These are phyloP conservation scores for Coptotermes formosanus DNA, from an alignment of 1,140 invertebrate genomes.

Conservation along the genomic window DNA sequence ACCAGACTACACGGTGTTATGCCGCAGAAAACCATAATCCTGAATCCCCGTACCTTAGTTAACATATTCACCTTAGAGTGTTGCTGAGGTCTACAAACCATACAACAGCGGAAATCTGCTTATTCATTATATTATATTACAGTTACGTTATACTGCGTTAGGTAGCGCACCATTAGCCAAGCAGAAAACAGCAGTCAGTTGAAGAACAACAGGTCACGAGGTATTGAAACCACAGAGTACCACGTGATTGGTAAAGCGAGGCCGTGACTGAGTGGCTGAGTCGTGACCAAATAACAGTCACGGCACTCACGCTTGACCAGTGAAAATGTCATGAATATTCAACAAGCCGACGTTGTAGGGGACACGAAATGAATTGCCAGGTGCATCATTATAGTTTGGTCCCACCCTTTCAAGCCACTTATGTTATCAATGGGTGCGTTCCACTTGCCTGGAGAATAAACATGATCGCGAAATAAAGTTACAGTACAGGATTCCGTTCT, in stretches of 20 bases:
- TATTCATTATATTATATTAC: neutral
- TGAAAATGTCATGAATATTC: slow-evolving; percentile 4
- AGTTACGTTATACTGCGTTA: neutral
- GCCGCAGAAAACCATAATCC: too few species aligned
- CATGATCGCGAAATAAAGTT: too few species aligned
- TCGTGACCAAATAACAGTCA: neutral
- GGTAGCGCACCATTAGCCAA: neutral
- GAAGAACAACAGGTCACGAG: slow-evolving; percentile 9
- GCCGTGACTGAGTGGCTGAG: neutral
- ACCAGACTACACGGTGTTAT: too few species aligned
- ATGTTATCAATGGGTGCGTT: too few species aligned
- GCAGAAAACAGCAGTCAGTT: neutral
- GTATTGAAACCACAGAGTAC: neutral
- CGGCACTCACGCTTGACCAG: neutral
- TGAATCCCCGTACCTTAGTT: too few species aligned
- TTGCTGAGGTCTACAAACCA: too few species aligned
- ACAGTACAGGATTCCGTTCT: too few species aligned
- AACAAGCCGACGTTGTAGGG: neutral
- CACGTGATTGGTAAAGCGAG: neutral
- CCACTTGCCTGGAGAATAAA: too few species aligned
- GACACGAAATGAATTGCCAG: neutral
- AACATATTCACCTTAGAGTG: too few species aligned
- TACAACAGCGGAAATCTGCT: too few species aligned
- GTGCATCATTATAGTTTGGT: neutral
- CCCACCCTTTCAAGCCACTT: too few species aligned